These are phyloP conservation scores for Phodopus roborovskii DNA, from an alignment of 2,113 vertebrate species.

Conservation along the genomic window DNA sequence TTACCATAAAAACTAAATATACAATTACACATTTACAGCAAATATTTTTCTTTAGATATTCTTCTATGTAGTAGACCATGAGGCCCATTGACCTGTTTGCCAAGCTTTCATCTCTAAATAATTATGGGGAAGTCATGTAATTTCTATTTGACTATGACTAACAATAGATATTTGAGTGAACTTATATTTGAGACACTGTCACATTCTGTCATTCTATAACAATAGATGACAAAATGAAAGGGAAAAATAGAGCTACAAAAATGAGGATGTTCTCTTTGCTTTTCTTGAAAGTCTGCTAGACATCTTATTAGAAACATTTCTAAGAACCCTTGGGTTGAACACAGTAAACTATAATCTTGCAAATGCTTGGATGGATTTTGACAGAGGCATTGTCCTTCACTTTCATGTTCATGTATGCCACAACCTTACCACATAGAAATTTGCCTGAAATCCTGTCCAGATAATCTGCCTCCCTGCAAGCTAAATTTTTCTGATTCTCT, in stretches of 20 bases:
- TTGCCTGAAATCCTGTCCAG: background rate
- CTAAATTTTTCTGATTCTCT: background rate
- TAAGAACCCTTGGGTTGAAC: background rate
- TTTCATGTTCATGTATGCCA: background rate
- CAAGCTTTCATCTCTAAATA: background rate
- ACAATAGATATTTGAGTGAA: background rate
- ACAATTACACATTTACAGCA: background rate
- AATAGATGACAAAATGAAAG: background rate
- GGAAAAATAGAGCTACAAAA: background rate
- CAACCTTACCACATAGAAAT: background rate
- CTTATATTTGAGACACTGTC: background rate
- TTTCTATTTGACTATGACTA: background rate
- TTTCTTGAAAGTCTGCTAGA: background rate
- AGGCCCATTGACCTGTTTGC: background rate
- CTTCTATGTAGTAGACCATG: background rate
- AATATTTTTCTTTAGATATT: background rate
- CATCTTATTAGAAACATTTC: background rate
- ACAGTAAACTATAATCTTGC: background rate
- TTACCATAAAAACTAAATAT: background rate
- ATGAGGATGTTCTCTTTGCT: background rate
- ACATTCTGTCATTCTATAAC: background rate
- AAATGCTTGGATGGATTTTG: background rate
- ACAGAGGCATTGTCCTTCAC: background rate
- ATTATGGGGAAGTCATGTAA: background rate
- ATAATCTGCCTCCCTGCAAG: accelerated